Base-by-base conservation (phyloP, 2,113 vertebrate species). In the Dromas ardeola region DNA sequence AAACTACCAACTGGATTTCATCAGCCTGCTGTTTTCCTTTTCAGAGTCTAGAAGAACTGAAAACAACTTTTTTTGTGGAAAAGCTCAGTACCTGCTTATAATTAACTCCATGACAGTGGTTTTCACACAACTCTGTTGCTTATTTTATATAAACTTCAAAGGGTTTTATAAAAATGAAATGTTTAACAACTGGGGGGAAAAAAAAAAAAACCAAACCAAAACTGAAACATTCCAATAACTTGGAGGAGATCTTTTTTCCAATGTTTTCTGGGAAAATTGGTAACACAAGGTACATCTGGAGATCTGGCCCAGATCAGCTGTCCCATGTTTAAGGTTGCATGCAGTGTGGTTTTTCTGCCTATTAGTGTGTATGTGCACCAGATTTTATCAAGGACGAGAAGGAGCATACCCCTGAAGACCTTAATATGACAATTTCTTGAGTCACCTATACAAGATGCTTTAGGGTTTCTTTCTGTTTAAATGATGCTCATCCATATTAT, bases 21-120 rank as follows among this genome's bases (percentile, higher is more conserved):
- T 92, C 78, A 91, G 62, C 61, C 86, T 83, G 52, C 20, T 15
- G 55, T 77, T 81, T 95, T 92, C 50, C 65, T 95, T 95, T 92
- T 93, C 92, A 74, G 11, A 69, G 45, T 50, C 81, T 70, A 81
- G 63, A 32, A 76, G 93, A 94, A n/a, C 30, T 21, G n/a, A 78
- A 86, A 88, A 69, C 6, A 91, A 38, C 93, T 93, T 93, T 90
- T 18, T 74, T 91, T 94, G 45, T 86, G 86, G 69, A 91, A 80
- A 88, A 81, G 52, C 21, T 71, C 53, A 15, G 27, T 84, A 87
- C 53, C 65, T 93, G 72, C 65, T 88, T 56, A 67, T 73, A 86
- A 93, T 95, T 86, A 97, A 72, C 88, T 89, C 34, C 53, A 73
- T 69, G 63, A 67, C 63, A 43, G 49, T 58, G 69, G 36, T 19